These are phyloP conservation scores for Dexiosoma caninum DNA, from an alignment of 2,888 invertebrate genomes.

Conservation along the genomic window DNA sequence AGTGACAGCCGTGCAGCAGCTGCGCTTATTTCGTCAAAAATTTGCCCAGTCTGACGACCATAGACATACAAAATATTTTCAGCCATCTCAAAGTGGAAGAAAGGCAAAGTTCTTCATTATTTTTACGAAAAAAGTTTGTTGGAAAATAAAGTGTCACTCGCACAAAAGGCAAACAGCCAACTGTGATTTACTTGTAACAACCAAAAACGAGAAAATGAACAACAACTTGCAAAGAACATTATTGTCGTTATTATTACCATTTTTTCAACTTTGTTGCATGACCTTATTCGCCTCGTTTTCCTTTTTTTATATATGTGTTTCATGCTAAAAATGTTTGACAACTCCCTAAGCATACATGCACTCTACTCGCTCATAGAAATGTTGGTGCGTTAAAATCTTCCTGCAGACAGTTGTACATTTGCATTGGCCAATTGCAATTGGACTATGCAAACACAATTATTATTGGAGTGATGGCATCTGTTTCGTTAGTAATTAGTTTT, in stretches of 20 bases:
- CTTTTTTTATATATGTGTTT: neutral
- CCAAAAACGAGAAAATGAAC: conserved; percentile 13
- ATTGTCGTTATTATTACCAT: conserved; percentile 12
- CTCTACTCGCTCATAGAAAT: neutral
- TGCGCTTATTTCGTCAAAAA: too few relatives aligned
- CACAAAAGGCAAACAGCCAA: neutral
- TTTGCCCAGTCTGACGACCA: too few relatives aligned
- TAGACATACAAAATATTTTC: neutral
- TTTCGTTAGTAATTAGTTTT: too few relatives aligned
- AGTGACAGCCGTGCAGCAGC: too few relatives aligned
- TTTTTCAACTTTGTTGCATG: conserved; percentile 49
- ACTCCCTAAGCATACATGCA: neutral
- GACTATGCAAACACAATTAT: too few relatives aligned
- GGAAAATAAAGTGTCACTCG: neutral
- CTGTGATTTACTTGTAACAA: conserved; percentile 16
- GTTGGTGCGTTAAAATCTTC: neutral
- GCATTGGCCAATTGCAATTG: too few relatives aligned
- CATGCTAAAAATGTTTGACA: conserved; percentile 4
- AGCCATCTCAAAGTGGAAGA: neutral
- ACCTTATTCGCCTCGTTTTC: conserved; percentile 47
- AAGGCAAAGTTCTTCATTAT: neutral
- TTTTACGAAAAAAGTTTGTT: neutral
- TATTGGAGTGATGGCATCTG: too few relatives aligned
- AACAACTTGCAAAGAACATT: conserved; percentile 20
- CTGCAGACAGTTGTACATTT: neutral